A percentile compares a stretch with the other conserved stretches of the same genome.
phyloP scores from a whole-genome alignment of 2,797 vertebrate species.

The Chrysocyon brachyurus region DNA sequence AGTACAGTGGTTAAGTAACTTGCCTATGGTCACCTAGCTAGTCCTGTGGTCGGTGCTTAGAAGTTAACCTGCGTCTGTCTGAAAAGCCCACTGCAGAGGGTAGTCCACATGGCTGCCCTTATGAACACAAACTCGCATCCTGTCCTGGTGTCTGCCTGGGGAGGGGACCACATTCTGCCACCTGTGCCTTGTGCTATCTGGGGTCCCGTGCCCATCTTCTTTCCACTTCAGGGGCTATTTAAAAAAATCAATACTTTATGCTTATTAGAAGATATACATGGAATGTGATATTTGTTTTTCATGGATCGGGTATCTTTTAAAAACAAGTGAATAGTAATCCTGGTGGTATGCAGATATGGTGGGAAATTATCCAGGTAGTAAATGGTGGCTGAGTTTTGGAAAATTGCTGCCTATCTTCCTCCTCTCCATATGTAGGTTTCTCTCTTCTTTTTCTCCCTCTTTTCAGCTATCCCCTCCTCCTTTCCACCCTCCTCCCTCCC shows the following conservation, averaged over 20 bases:
- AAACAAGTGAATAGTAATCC: constrained; percentile 39
- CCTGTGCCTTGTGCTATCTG: not conserved
- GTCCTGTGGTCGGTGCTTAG: not conserved
- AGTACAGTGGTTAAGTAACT: not conserved
- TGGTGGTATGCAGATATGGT: not conserved
- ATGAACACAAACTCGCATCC: not conserved
- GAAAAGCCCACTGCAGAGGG: not conserved
- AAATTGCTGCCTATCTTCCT: not conserved
- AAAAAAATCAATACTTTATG: not conserved
- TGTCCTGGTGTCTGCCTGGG: not conserved
- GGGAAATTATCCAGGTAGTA: not conserved
- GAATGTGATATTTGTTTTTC: constrained; percentile 3
- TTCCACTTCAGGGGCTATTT: not conserved
- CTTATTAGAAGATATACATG: not conserved
- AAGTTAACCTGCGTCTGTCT: not conserved
- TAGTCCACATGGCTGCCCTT: not conserved
- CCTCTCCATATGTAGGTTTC: not conserved
- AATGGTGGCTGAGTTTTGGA: not conserved
- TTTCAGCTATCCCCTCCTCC: not conserved
- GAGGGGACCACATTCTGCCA: too few species aligned
- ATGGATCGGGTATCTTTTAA: not conserved
- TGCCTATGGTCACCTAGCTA: not conserved
- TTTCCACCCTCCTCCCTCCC: accelerated
- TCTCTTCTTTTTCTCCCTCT: not conserved
- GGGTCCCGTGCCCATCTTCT: not conserved